Evolutionary conservation across 2,888 invertebrate genomes (phyloP).

Genomic region (Caenorhabditis parvicauda): DNA sequence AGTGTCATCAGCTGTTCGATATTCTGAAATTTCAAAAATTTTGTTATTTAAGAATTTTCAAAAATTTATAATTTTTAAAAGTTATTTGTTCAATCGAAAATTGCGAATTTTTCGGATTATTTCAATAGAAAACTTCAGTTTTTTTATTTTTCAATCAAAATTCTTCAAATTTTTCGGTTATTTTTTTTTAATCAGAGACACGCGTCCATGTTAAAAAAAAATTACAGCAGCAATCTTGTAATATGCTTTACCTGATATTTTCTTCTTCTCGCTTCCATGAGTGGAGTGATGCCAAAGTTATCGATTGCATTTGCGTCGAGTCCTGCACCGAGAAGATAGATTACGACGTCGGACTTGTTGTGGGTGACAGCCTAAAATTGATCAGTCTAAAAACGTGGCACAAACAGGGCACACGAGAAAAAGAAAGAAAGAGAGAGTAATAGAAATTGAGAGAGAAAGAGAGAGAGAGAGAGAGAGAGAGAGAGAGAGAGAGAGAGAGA

Average conservation of each 20-base stretch:
- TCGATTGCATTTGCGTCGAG: slow-evolving; percentile 44
- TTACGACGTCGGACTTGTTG: slow-evolving; percentile 41
- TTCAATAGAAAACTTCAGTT: too few relatives aligned
- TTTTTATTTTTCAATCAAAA: too few relatives aligned
- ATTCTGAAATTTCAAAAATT: too few relatives aligned
- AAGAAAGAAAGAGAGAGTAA: neutral
- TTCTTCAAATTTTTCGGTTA: too few relatives aligned
- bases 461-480: neutral
- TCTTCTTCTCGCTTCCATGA: slow-evolving; percentile 38
- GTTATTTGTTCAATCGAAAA: too few relatives aligned
- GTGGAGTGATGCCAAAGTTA: slow-evolving; percentile 48
- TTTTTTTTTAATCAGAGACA: too few relatives aligned
- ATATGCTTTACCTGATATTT: slow-evolving; percentile 18
- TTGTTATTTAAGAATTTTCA: too few relatives aligned
- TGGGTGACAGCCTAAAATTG: slow-evolving; percentile 46
- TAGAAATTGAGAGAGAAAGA: too few relatives aligned
- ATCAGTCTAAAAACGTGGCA: neutral
- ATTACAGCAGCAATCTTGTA: neutral
- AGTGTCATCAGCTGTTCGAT: too few relatives aligned
- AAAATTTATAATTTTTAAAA: too few relatives aligned
- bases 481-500: neutral
- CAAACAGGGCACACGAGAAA: neutral
- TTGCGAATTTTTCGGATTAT: too few relatives aligned
- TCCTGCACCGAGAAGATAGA: slow-evolving; percentile 43
- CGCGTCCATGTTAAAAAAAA: too few relatives aligned